Conservation (phyloP, 2,113 vertebrate genomes). For the Motacilla tschutschensis region DNA sequence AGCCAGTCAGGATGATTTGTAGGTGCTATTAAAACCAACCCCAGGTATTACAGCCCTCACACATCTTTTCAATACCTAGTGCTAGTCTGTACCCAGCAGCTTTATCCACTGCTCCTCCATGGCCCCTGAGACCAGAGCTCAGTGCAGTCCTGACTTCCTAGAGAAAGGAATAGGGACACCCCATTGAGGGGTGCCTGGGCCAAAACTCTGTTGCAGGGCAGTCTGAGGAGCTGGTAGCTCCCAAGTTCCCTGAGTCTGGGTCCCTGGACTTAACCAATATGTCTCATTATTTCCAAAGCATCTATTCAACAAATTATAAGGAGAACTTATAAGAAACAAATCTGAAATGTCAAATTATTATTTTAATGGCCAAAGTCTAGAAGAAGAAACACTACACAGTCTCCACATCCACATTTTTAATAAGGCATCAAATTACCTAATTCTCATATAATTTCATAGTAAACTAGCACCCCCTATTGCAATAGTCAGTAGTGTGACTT, state of each 20-base stretch:
- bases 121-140: neutral
- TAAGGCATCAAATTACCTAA: neutral
- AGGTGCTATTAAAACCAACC: neutral
- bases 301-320: neutral
- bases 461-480: neutral
- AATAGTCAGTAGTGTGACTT: neutral
- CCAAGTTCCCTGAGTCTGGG: neutral
- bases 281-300: neutral
- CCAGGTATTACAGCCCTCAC: neutral
- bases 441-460: neutral
- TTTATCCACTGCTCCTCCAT: neutral
- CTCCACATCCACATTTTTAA: neutral
- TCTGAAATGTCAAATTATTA: neutral
- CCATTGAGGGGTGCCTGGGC: neutral
- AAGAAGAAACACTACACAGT: neutral
- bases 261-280: neutral
- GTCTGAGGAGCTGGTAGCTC: neutral
- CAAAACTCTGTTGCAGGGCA: neutral
- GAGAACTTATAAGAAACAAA: neutral
- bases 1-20: neutral
- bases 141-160: neutral
- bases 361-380: neutral
- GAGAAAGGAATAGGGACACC: fast-evolving
- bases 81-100: neutral
- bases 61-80: neutral